Evolutionary conservation across 2,888 invertebrate genomes (phyloP).

Genomic region (Fragum whitleyi): DNA sequence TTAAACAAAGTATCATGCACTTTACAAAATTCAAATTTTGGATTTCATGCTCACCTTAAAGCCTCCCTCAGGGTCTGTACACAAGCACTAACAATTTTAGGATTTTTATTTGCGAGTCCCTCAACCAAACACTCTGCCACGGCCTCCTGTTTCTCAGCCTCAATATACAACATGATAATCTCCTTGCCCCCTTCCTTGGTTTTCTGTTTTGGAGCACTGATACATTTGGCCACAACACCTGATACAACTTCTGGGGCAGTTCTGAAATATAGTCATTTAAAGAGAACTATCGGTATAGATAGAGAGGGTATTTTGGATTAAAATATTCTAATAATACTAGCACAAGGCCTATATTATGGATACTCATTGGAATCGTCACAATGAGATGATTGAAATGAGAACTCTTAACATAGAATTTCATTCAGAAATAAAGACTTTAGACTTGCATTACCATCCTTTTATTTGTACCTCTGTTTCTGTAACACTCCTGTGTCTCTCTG

Average conservation of each 20-base stretch:
- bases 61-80: slow-evolving; percentile 91
- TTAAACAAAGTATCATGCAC: too few relatives aligned
- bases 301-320: too few relatives aligned
- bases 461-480: too few relatives aligned
- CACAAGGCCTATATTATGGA: too few relatives aligned
- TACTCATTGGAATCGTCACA: too few relatives aligned
- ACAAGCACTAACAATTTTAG: slow-evolving; percentile 96
- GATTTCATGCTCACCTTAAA: slow-evolving; percentile 86
- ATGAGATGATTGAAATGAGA: too few relatives aligned
- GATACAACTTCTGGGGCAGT: slow-evolving; percentile 95
- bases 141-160: slow-evolving; percentile 96
- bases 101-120: slow-evolving; percentile 97
- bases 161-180: slow-evolving; percentile 96
- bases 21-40: neutral
- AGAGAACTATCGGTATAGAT: too few relatives aligned
- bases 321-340: too few relatives aligned
- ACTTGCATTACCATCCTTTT: too few relatives aligned
- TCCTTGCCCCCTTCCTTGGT: slow-evolving; percentile 96
- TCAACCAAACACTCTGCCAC: slow-evolving; percentile 95
- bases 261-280: slow-evolving; percentile 84
- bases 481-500: too few relatives aligned
- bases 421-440: too few relatives aligned
- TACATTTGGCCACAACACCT: slow-evolving; percentile 95
- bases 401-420: too few relatives aligned
- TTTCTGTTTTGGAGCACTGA: slow-evolving; percentile 95